Evolutionary conservation across 1,140 invertebrate species (phyloP).

Genomic region (Drosophila equinoxialis): DNA sequence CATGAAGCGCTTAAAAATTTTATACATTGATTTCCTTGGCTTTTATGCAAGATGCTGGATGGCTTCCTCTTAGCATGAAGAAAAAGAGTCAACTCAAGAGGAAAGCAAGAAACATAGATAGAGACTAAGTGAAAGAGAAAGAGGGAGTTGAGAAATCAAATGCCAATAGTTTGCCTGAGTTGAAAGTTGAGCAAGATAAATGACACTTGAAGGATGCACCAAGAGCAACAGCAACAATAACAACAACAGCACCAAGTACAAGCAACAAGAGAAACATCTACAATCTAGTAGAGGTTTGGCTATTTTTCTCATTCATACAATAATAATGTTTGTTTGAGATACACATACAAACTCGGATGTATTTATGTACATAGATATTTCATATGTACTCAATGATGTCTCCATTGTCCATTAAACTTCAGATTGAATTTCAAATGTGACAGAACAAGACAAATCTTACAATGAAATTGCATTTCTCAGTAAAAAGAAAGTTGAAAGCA

Average conservation of each 20-base stretch:
- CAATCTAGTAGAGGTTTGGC: neutral
- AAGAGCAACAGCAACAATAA: neutral
- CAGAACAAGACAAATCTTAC: slow-evolving; percentile 2
- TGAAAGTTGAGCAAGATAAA: slow-evolving; percentile 74
- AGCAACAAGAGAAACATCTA: slow-evolving; percentile 29
- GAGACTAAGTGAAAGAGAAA: slow-evolving; percentile 1
- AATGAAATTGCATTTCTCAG: slow-evolving; percentile 1
- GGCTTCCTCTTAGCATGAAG: slow-evolving; percentile 41
- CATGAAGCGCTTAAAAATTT: slow-evolving; percentile 76
- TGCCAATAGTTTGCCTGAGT: slow-evolving; percentile 70
- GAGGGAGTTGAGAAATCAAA: slow-evolving; percentile 52
- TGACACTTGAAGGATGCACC: slow-evolving; percentile 61
- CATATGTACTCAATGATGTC: slow-evolving; percentile 14
- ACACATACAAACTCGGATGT: neutral
- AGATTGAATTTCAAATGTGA: slow-evolving; percentile 9
- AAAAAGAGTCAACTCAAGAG: slow-evolving; percentile 25
- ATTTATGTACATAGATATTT: slow-evolving; percentile 7
- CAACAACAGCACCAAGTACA: slow-evolving; percentile 28
- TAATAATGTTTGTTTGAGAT: slow-evolving; percentile 40
- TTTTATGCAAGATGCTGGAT: slow-evolving; percentile 61
- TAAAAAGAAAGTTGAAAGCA: neutral
- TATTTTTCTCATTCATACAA: slow-evolving; percentile 14
- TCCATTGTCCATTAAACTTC: slow-evolving; percentile 3
- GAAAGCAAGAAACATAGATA: neutral
- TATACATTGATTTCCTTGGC: slow-evolving; percentile 75